Percentiles rank a stretch among this genome's conserved stretches.
These are phyloP conservation scores for Ligdia adustata DNA, from an alignment of 2,888 invertebrate genomes.

Conservation along the genomic window DNA sequence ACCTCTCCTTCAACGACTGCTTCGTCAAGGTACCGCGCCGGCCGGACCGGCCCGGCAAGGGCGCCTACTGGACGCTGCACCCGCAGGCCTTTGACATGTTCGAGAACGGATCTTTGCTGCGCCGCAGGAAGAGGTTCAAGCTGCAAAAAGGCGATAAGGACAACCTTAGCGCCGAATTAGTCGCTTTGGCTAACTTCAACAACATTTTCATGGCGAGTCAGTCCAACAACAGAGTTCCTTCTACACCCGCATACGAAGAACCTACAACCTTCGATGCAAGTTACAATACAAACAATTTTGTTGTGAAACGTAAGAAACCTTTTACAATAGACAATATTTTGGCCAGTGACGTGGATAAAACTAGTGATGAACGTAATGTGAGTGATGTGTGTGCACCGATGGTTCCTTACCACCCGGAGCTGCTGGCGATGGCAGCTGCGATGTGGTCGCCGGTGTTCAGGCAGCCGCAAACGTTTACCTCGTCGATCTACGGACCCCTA, in stretches of 20 bases:
- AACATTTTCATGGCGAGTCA: conserved; percentile 81
- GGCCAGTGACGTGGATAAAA: conserved; percentile 85
- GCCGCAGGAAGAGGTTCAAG: conserved; percentile 93
- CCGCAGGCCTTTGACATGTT: conserved; percentile 94
- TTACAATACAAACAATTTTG: conserved; percentile 29
- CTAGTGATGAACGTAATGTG: conserved; percentile 40
- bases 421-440: conserved; percentile 52
- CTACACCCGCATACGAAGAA: conserved; percentile 44
- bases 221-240: conserved; percentile 44
- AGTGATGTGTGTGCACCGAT: conserved; percentile 42
- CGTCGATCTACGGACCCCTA: conserved; percentile 39
- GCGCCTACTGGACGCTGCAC: conserved; percentile 93
- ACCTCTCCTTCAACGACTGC: conserved; percentile 97
- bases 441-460: conserved; percentile 52
- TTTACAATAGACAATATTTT: conserved; percentile 95
- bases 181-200: conserved; percentile 87
- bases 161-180: conserved; percentile 84
- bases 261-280: conserved; percentile 35
- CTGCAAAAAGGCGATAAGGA: conserved; percentile 61
- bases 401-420: conserved; percentile 45
- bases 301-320: conserved; percentile 84
- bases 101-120: conserved; percentile 93
- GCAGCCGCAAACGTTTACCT: conserved; percentile 34
- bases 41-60: conserved; percentile 92
- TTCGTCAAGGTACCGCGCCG: conserved; percentile 95